Percentiles rank a stretch among this genome's conserved stretches.
Evolutionary conservation across 2,797 vertebrate genomes (phyloP).

Genomic region (Moxostoma hubbsi): DNA sequence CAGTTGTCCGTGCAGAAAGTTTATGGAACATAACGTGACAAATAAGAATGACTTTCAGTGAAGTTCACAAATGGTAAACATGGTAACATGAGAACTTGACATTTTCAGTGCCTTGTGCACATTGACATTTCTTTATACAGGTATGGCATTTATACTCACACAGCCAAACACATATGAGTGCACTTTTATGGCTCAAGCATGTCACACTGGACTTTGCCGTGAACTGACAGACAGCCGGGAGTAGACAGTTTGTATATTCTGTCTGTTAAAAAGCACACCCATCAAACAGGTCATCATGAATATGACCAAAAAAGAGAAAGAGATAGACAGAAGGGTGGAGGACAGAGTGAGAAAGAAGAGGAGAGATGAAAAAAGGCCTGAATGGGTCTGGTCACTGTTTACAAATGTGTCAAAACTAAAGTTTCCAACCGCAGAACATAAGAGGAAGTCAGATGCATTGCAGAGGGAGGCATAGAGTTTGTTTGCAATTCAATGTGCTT

Average conservation of each 20-base stretch:
- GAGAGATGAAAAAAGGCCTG: constrained; percentile 68
- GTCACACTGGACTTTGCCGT: background rate
- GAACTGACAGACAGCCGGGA: background rate
- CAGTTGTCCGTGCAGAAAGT: background rate
- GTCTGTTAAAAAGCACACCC: background rate
- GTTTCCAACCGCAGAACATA: constrained; percentile 85
- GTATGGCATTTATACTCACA: background rate
- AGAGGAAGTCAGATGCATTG: constrained; percentile 82
- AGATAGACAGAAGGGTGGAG: constrained; percentile 21
- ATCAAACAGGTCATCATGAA: constrained; percentile 3
- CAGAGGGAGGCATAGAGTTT: constrained; percentile 53
- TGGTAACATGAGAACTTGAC: background rate
- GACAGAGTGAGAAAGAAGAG: background rate
- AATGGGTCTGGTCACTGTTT: constrained; percentile 77
- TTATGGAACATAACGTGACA: background rate
- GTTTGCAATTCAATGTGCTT: constrained; percentile 26
- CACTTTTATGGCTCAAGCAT: background rate
- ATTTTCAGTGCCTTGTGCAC: background rate
- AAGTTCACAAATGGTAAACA: background rate
- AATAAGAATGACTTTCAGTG: too few relatives aligned
- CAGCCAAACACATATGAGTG: background rate
- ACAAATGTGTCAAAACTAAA: constrained; percentile 84
- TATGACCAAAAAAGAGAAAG: constrained; percentile 33
- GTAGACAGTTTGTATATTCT: background rate
- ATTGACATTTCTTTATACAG: background rate